These are phyloP conservation scores for Papilio machaon DNA, from an alignment of 1,140 invertebrate genomes.

Conservation along the genomic window DNA sequence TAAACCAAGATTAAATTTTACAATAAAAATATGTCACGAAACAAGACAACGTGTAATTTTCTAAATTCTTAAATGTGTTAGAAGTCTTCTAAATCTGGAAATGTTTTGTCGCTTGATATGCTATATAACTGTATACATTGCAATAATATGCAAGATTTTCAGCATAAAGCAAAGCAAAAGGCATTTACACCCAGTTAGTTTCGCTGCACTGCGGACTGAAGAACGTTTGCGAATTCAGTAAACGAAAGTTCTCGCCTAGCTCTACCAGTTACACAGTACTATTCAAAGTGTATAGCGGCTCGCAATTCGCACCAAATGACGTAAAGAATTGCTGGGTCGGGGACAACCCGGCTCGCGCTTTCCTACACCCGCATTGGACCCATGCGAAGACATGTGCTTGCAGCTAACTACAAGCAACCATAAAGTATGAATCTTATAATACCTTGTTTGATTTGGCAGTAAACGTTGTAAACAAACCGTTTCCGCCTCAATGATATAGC, in stretches of 20 bases:
- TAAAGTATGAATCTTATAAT: not conserved
- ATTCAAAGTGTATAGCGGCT: not conserved
- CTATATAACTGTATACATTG: no score
- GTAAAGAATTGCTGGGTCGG: no score
- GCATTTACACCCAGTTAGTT: not conserved
- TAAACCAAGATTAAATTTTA: no score
- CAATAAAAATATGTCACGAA: not conserved
- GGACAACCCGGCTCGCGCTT: not conserved
- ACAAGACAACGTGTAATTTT: not conserved
- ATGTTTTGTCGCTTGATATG: no score
- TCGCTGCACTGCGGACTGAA: conserved; percentile 14
- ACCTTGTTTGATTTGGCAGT: conserved; percentile 25
- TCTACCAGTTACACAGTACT: not conserved
- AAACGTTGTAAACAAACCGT: conserved; percentile 20
- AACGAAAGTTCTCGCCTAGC: conserved; percentile 15
- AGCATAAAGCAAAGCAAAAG: not conserved
- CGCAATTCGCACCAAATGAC: not conserved
- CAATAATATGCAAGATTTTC: not conserved
- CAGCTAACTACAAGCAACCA: not conserved
- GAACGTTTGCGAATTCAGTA: conserved; percentile 7
- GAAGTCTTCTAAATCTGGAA: no score
- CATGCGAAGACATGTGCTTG: not conserved
- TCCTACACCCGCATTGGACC: not conserved
- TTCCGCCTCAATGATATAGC: conserved; percentile 14
- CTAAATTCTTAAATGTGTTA: no score